phyloP scores from a whole-genome alignment of 1,140 invertebrate genomes.

The Eupristina koningsbergeri region DNA sequence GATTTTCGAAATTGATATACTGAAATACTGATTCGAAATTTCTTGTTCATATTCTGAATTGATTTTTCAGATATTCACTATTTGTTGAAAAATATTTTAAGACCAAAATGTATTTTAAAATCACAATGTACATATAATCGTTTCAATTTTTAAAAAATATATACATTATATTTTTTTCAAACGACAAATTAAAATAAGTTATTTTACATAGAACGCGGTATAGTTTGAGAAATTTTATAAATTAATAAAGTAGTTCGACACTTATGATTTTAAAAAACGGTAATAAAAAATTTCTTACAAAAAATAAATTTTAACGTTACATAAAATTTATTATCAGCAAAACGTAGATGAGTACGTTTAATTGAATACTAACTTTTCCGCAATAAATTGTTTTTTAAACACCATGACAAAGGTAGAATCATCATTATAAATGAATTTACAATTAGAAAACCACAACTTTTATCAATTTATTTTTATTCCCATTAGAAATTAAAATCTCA shows the following conservation, averaged over 20 bases:
- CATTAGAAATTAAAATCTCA: neutral
- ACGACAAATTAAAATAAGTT: neutral
- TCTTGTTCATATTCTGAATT: too few relatives aligned
- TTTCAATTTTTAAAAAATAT: too few relatives aligned
- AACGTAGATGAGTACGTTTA: neutral
- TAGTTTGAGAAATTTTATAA: neutral
- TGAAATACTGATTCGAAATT: too few relatives aligned
- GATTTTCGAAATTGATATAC: too few relatives aligned
- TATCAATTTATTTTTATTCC: neutral
- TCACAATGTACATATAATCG: too few relatives aligned
- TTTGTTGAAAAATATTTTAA: too few relatives aligned
- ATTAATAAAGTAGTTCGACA: neutral
- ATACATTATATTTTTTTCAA: neutral
- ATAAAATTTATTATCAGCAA: too few relatives aligned
- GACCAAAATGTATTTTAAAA: too few relatives aligned
- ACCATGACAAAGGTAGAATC: neutral
- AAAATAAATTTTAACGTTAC: neutral
- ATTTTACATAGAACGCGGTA: neutral
- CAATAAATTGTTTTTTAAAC: neutral
- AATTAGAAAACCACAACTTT: neutral
- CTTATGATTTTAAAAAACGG: too few relatives aligned
- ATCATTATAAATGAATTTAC: neutral
- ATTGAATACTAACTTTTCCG: neutral
- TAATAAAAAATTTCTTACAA: neutral
- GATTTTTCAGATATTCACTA: too few relatives aligned